Percentiles rank a stretch among this genome's conserved stretches.
These are phyloP conservation scores for Paragorgia papillata DNA, from an alignment of 92 coral and sea anemone species.

Conservation along the genomic window DNA sequence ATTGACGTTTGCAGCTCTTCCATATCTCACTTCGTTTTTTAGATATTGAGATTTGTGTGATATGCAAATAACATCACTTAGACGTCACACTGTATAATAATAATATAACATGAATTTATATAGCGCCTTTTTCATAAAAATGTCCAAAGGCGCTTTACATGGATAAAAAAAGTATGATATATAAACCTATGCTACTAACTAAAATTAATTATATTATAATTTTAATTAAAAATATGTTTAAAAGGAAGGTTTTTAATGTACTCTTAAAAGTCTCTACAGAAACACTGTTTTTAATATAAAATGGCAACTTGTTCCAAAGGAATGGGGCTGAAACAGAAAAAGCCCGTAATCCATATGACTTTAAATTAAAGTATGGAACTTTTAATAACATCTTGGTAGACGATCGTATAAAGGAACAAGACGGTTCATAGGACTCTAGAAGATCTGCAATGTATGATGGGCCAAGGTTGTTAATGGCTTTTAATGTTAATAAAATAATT, in stretches of 20 bases:
- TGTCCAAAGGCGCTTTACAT: too few species aligned
- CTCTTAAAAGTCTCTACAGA: slow-evolving; percentile 30
- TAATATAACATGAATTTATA: too few species aligned
- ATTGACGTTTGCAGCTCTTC: too few species aligned
- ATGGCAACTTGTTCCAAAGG: slow-evolving; percentile 43
- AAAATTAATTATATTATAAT: too few species aligned
- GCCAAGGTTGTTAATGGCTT: neutral
- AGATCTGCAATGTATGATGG: slow-evolving; percentile 27
- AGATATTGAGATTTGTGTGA: too few species aligned
- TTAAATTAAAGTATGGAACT: neutral
- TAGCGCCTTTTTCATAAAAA: too few species aligned
- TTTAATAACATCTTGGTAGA: slow-evolving; percentile 14
- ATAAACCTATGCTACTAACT: too few species aligned
- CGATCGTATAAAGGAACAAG: slow-evolving; percentile 19
- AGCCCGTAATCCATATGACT: slow-evolving; percentile 40
- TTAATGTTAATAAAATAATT: neutral
- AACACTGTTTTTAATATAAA: slow-evolving; percentile 26
- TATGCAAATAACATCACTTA: too few species aligned
- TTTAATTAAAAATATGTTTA: slow-evolving; percentile 3
- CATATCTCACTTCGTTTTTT: too few species aligned
- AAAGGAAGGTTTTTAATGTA: slow-evolving; percentile 28
- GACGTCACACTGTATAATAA: too few species aligned
- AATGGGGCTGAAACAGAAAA: slow-evolving; percentile 38
- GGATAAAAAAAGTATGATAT: too few species aligned
- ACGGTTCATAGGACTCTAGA: slow-evolving; percentile 8